phyloP scores from a whole-genome alignment of 2,797 vertebrate genomes.

The Hippoglossus hippoglossus region DNA sequence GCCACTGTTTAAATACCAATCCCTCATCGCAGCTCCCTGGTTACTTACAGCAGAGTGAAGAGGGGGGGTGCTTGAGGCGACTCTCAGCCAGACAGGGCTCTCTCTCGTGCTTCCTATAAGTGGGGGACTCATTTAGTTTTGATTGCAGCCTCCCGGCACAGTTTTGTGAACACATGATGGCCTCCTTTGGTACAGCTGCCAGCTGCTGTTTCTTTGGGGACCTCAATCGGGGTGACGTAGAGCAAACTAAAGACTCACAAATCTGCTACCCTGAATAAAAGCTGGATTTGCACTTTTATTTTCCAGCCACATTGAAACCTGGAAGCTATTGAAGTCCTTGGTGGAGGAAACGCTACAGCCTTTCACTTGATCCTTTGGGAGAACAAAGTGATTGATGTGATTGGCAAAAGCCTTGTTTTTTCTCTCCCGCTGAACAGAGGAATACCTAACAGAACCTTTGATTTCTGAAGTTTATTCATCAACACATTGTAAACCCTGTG shows the following conservation, averaged over 20 bases:
- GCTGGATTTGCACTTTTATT: constrained; percentile 80
- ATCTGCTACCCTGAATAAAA: constrained; percentile 73
- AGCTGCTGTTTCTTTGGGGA: constrained; percentile 75
- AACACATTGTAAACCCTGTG: constrained; percentile 28
- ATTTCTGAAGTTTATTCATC: constrained; percentile 45
- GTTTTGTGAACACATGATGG: constrained; percentile 62
- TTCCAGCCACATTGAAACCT: constrained; percentile 73
- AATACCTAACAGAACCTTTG: constrained; percentile 48
- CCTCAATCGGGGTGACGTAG: constrained; percentile 70
- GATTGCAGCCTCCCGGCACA: constrained; percentile 67
- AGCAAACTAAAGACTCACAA: constrained; percentile 74
- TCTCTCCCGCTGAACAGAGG: constrained; percentile 25
- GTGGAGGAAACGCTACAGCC: constrained; percentile 55
- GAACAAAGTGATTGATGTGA: constrained; percentile 73
- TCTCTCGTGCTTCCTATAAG: constrained; percentile 57
- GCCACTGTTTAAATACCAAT: constrained; percentile 58
- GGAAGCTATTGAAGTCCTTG: constrained; percentile 72
- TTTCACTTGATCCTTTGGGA: constrained; percentile 54
- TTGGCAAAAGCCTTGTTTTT: constrained; percentile 51
- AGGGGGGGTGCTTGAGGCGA: constrained; percentile 53
- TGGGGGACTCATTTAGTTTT: constrained; percentile 70
- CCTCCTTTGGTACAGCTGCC: constrained; percentile 70
- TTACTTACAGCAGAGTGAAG: constrained; percentile 50
- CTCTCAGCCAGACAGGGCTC: constrained; percentile 49
- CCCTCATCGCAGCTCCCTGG: constrained; percentile 57